Conservation (phyloP, 2,113 vertebrate species). For the Scatophagus argus region DNA sequence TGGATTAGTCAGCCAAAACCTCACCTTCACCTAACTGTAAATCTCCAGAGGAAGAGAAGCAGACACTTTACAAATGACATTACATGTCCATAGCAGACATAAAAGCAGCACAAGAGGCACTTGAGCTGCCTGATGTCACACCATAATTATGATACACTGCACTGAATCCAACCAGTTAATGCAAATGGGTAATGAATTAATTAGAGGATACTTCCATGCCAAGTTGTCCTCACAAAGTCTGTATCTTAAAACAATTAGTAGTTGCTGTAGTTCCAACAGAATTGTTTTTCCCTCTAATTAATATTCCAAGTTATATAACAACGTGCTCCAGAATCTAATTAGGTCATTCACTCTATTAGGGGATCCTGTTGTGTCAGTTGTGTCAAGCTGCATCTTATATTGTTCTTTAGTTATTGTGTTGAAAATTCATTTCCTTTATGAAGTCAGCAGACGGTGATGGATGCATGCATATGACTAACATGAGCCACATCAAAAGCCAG, state of each 20-base stretch:
- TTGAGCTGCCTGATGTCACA: constrained; percentile 37
- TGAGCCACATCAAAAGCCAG: background rate
- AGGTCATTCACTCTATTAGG: constrained; percentile 28
- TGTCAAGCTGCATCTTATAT: constrained; percentile 8
- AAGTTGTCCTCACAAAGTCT: constrained; percentile 9
- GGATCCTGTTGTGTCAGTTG: constrained; percentile 32
- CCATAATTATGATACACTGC: constrained; percentile 33
- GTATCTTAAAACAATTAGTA: constrained; percentile 40
- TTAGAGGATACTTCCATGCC: constrained; percentile 4
- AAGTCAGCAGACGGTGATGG: background rate
- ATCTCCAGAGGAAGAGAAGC: constrained; percentile 5
- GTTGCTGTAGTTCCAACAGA: constrained; percentile 24
- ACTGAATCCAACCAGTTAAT: constrained; percentile 28
- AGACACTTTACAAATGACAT: constrained; percentile 32
- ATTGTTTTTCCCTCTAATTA: constrained; percentile 13
- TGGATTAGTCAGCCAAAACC: background rate
- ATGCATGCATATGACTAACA: background rate
- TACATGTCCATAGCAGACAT: constrained; percentile 17
- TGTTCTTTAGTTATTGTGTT: constrained; percentile 15
- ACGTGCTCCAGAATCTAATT: constrained; percentile 27
- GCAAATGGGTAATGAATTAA: constrained; percentile 38
- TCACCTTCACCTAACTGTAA: constrained; percentile 33
- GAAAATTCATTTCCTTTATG: constrained; percentile 2
- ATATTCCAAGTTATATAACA: constrained; percentile 37
- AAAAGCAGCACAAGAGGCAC: constrained; percentile 20